Base-by-base conservation (phyloP, 2,113 vertebrate genomes). In the Turdus rufiventris region DNA sequence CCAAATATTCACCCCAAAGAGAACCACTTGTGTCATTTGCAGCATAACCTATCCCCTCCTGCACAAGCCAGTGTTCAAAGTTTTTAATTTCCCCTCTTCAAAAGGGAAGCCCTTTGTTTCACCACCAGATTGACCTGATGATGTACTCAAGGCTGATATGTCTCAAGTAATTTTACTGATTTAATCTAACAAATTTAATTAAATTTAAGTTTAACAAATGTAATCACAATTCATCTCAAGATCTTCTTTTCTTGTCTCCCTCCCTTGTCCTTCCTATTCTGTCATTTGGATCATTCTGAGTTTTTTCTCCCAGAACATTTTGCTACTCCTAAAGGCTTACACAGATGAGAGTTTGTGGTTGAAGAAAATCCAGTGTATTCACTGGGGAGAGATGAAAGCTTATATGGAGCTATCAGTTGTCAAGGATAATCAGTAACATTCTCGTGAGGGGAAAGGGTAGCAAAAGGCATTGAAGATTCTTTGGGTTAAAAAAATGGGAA, bases 181-280 rank as follows among this genome's bases (percentile, higher is more conserved):
- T 53, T 78, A 91, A 91, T 94, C 40, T 50, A 93, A 74, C 42
- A 77, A 77, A 85, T 89, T 21, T 40, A 88, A 96, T 91, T 18
- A 82, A 82, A 78, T 81, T 94, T 76, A 40, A 86, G 77, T 8
- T 34, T 65, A 68, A 79, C 28, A 89, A 73, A 74, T 60, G n/a
- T 62, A 58, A 91, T 75, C 60, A 75, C 53, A 72, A 12, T 38
- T 91, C 36, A 77, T 91, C 33, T 76, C 42, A 40, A 73, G 20
- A 16, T 91, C 17, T 33, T 51, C 72, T 65, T 85, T 85, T 74
- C 75, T 86, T 78, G 31, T 53, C 73, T 63, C 86, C 70, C 33
- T 90, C 88, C 61, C 45, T 89, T n/a, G 6, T 68, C 50, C 60
- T 91, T 48, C 45, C 65, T 62, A 0, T 18, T 51, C 65, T 42